These are phyloP conservation scores for Patiria miniata DNA, from an alignment of 35 echinoderm and acorn worm species.

Conservation along the genomic window DNA sequence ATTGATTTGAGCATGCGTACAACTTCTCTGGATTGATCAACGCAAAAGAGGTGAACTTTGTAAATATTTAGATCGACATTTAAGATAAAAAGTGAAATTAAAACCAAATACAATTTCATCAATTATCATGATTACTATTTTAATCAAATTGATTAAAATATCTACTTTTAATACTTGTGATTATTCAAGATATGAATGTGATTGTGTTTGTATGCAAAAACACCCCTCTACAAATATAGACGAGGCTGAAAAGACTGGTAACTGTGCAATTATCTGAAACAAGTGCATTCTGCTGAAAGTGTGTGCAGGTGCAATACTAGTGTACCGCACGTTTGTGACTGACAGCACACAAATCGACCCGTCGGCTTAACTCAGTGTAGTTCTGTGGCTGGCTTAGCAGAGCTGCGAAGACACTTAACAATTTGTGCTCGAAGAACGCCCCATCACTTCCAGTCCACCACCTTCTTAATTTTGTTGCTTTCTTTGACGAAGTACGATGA, in stretches of 20 bases:
- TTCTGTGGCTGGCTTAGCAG: no score
- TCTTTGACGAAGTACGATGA: no score
- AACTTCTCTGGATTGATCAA: neutral
- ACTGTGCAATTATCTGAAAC: neutral
- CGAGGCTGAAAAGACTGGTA: neutral
- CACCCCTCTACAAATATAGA: neutral
- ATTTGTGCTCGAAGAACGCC: no score
- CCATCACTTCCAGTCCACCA: no score
- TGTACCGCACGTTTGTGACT: neutral
- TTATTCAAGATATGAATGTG: neutral
- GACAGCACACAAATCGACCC: neutral
- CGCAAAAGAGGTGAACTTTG: no score
- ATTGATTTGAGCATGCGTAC: constrained; percentile 4
- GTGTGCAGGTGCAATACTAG: constrained; percentile 6
- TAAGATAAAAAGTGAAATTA: no score
- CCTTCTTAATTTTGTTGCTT: no score
- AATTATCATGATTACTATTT: neutral
- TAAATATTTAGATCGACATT: no score
- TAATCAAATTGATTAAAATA: neutral
- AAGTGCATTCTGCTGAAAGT: neutral
- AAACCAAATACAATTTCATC: no score
- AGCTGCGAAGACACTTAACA: no score
- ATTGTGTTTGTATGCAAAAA: neutral
- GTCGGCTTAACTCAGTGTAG: no score
- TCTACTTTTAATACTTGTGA: neutral